Percentiles rank a stretch among this genome's conserved stretches.
These are phyloP conservation scores for Tipula unca DNA, from an alignment of 2,888 invertebrate species.

Conservation along the genomic window DNA sequence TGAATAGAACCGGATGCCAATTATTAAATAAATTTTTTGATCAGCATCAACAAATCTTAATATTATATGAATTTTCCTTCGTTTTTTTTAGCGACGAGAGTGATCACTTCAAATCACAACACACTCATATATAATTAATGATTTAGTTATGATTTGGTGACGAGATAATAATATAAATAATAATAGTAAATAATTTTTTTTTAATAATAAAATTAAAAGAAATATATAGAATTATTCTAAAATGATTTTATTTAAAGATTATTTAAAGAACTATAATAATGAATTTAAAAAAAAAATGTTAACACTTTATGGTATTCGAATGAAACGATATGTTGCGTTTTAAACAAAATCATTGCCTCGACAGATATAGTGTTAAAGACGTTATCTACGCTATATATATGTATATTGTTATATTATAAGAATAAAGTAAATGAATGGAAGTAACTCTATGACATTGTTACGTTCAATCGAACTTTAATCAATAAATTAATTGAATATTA, in stretches of 20 bases:
- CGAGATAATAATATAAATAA: background rate
- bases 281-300: background rate
- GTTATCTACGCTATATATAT: background rate
- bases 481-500: slow-evolving; percentile 14
- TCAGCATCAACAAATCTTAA: background rate
- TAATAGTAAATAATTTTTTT: background rate
- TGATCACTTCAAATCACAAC: background rate
- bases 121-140: background rate
- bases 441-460: background rate
- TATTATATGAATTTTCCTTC: background rate
- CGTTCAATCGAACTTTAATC: background rate
- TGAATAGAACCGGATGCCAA: background rate
- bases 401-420: background rate
- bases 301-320: background rate
- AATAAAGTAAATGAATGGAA: background rate
- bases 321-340: background rate
- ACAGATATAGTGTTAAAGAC: background rate
- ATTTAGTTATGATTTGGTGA: background rate
- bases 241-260: background rate
- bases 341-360: background rate
- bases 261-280: background rate
- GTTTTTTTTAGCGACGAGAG: background rate
- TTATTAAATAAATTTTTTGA: background rate
- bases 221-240: background rate
- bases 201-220: slow-evolving; percentile 1